Base-by-base conservation (phyloP, 2,113 vertebrate genomes). In the Tachuris rubrigastra region DNA sequence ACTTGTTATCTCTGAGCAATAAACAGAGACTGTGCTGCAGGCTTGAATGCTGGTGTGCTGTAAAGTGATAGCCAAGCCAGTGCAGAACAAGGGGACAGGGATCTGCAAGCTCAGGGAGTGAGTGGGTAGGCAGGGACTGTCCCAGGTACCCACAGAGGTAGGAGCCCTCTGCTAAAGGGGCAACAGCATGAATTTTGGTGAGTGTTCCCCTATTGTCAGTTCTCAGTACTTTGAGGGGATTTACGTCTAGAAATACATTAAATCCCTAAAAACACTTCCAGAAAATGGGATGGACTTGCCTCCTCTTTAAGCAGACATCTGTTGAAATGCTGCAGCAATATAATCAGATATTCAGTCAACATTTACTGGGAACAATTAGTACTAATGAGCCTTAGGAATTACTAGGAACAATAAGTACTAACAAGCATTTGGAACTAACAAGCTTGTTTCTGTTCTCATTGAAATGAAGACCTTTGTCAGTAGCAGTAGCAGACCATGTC, bases 201-300 rank as follows among this genome's bases (percentile, higher is more conserved):
- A 47, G 2, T 24, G 15, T 37, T 8, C 21, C 5, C 7, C 3
- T 69, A 16, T 31, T 77, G 14, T 31, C 2, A 0, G 4, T 75
- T 89, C 35, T 80, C 53, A 53, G 50, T 33, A 14, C 75, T 75
- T 33, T 75, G 41, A 67, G 67, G 4, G 6, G 37, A 53, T 72
- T 50, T 47, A 83, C 30, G 59, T 12, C 33, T 82, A 82, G 12
- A 79, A 89, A 66, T 56, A 81, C 81, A 41, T 39, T 75, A 65
- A 74, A 92, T 55, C 6, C 8, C 67, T 49, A 44, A 65, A 76
- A 77, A 52, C 19, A 63, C 14, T 60, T 85, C 27, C 23, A 68
- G 39, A 71, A 86, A 56, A 83, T 30, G 4, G 12, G 30, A 52
- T 65, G 12, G 42, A 50, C n/a, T 74, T 91, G 14, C 59, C 74